Evolutionary conservation across 2,113 vertebrate genomes (phyloP).

Genomic region (Reinhardtius hippoglossoides): DNA sequence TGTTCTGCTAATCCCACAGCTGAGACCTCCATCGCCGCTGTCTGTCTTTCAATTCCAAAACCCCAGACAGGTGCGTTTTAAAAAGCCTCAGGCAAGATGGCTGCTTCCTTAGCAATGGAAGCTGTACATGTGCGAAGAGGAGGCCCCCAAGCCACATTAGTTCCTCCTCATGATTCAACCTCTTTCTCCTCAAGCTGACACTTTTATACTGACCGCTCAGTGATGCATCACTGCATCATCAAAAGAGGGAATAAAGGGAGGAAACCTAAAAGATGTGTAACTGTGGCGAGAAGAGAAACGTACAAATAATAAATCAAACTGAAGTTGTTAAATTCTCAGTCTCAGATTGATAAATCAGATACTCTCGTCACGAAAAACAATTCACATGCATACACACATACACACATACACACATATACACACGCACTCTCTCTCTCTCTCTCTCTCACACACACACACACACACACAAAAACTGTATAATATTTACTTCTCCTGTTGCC

Average conservation of each 20-base stretch:
- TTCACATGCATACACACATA: too few species aligned
- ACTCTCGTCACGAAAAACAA: not conserved
- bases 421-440: not conserved
- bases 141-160: not conserved
- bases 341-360: constrained; percentile 3
- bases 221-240: not conserved
- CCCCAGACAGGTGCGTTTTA: constrained; percentile 31
- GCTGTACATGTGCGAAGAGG: constrained; percentile 5
- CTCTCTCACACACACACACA: not conserved
- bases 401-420: not conserved
- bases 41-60: constrained; percentile 19
- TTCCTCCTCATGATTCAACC: not conserved
- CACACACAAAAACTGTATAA: not conserved
- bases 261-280: too few species aligned
- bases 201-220: not conserved
- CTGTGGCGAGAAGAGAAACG: too few species aligned
- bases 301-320: too few species aligned
- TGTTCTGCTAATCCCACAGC: constrained; percentile 23
- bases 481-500: not conserved
- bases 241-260: not conserved
- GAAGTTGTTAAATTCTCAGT: too few species aligned
- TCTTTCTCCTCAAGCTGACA: not conserved
- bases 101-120: constrained; percentile 9
- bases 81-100: constrained; percentile 22
- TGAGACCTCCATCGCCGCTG: constrained; percentile 13